Percentiles rank a stretch among this genome's conserved stretches.
These are phyloP conservation scores for Bibio marci DNA, from an alignment of 2,888 invertebrate genomes.

Conservation along the genomic window DNA sequence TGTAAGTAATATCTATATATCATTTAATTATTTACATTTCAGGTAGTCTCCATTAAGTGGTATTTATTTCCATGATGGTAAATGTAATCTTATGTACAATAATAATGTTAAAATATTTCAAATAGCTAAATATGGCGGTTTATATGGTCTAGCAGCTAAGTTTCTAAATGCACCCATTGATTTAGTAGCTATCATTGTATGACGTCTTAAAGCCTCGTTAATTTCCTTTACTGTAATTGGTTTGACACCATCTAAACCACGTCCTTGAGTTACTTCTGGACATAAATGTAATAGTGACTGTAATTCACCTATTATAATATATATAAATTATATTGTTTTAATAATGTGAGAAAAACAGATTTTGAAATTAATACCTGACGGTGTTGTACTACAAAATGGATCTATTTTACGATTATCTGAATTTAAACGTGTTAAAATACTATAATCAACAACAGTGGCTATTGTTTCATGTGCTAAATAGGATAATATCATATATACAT, in stretches of 20 bases:
- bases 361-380: slow-evolving; percentile 16
- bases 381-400: slow-evolving; percentile 44
- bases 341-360: background rate
- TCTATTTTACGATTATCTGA: slow-evolving; percentile 47
- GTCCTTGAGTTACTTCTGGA: slow-evolving; percentile 30
- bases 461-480: slow-evolving; percentile 84
- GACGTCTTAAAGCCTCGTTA: slow-evolving; percentile 63
- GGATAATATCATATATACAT: slow-evolving; percentile 59
- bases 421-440: slow-evolving; percentile 65
- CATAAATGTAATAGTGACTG: slow-evolving; percentile 27
- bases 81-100: too few relatives aligned
- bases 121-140: slow-evolving; percentile 22
- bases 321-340: too few relatives aligned
- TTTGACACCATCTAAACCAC: slow-evolving; percentile 46
- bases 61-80: too few relatives aligned
- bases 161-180: slow-evolving; percentile 22
- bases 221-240: slow-evolving; percentile 67
- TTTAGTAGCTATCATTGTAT: slow-evolving; percentile 22
- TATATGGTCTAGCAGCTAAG: slow-evolving; percentile 21
- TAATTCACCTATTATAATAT: slow-evolving; percentile 12
- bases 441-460: slow-evolving; percentile 72
- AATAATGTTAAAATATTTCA: too few relatives aligned
- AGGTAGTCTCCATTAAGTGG: too few relatives aligned
- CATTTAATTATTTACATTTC: too few relatives aligned
- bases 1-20: too few relatives aligned